Evolutionary conservation across 2,888 invertebrate species (phyloP).

Genomic region (Spisula subtruncata): DNA sequence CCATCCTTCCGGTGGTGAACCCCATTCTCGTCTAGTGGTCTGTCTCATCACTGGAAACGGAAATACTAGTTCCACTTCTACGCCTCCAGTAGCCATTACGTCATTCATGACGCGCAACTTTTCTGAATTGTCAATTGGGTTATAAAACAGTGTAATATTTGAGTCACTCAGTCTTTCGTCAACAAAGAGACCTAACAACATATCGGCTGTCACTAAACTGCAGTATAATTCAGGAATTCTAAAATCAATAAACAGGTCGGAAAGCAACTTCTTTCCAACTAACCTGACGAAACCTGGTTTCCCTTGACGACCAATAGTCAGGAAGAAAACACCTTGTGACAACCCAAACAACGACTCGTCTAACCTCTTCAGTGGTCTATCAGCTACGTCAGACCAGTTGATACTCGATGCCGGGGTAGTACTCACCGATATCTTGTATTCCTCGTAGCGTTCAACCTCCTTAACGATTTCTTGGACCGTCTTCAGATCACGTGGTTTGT

Average conservation of each 20-base stretch:
- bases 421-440: conserved; percentile 55
- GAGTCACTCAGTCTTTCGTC: conserved; percentile 74
- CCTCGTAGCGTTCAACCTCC: conserved; percentile 68
- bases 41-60: conserved; percentile 76
- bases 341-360: conserved; percentile 67
- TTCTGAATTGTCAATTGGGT: conserved; percentile 69
- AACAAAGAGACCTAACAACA: conserved; percentile 74
- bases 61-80: conserved; percentile 66
- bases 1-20: conserved; percentile 77
- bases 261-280: conserved; percentile 75
- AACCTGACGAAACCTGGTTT: conserved; percentile 54
- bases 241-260: conserved; percentile 72
- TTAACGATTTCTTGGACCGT: conserved; percentile 65
- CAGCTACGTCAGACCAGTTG: conserved; percentile 63
- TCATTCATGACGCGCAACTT: conserved; percentile 71
- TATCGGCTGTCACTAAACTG: conserved; percentile 76
- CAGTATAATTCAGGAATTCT: conserved; percentile 77
- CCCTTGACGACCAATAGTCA: conserved; percentile 67
- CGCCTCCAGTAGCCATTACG: conserved; percentile 52
- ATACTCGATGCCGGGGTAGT: conserved; percentile 37
- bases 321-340: conserved; percentile 76
- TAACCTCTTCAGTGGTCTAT: conserved; percentile 58
- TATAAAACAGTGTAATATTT: conserved; percentile 65
- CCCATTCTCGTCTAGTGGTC: conserved; percentile 71
- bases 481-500: conserved; percentile 63